Conservation (phyloP, 2,888 invertebrate genomes). For the Erebia palarica region DNA sequence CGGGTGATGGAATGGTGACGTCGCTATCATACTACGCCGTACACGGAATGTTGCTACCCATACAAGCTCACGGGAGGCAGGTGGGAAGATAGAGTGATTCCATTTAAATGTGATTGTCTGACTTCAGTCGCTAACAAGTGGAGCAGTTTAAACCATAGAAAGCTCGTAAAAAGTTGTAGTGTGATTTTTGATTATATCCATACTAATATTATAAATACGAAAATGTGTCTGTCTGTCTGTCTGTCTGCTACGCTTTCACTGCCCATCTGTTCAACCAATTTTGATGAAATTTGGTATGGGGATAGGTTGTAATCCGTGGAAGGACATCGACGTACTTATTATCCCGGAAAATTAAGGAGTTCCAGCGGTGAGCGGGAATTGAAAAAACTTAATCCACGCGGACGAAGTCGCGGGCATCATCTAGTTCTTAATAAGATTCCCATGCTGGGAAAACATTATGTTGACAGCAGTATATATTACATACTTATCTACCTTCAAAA, state of each 20-base stretch:
- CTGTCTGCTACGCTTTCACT: no score
- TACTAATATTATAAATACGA: no score
- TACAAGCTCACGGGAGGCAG: constrained; percentile 11
- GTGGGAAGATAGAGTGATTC: constrained; percentile 26
- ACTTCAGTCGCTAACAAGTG: neutral
- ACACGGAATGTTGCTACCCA: neutral
- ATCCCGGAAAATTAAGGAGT: no score
- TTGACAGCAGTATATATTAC: neutral
- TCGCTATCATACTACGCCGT: constrained; percentile 1
- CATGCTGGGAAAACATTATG: constrained; percentile 11
- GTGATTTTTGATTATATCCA: neutral
- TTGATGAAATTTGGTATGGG: no score
- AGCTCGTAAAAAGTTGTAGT: neutral
- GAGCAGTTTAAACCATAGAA: neutral
- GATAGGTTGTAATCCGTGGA: no score
- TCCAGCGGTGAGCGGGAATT: no score
- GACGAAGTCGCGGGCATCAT: no score
- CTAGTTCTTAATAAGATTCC: neutral
- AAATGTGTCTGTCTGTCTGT: no score
- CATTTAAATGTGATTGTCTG: constrained; percentile 27
- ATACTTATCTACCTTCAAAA: neutral
- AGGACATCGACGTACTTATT: no score
- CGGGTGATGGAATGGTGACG: constrained; percentile 25
- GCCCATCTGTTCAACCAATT: no score
- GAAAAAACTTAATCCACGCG: no score